Evolutionary conservation across 1,140 invertebrate species (phyloP).

Genomic region (Octopus bimaculoides): DNA sequence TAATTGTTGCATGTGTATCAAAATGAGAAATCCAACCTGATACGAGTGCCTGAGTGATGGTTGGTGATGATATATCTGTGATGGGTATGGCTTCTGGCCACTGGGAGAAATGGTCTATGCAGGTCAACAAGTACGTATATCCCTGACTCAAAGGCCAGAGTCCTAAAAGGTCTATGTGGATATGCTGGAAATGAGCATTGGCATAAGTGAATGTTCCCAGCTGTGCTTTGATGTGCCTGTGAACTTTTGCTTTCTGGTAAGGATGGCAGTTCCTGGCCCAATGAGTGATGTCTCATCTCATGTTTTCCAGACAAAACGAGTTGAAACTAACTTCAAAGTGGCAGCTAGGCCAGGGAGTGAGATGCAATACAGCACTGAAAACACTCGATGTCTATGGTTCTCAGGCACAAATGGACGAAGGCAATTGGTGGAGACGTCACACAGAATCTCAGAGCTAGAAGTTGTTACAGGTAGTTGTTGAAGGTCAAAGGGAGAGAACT

Average conservation of each 20-base stretch:
- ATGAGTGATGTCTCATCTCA: not conserved
- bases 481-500: too few species aligned
- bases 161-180: not conserved
- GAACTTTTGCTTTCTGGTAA: not conserved
- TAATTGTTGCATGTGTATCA: too few species aligned
- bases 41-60: too few species aligned
- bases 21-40: too few species aligned
- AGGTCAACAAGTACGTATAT: slow-evolving; percentile 51
- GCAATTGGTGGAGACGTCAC: too few species aligned
- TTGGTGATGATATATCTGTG: slow-evolving; percentile 38
- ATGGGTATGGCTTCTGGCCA: slow-evolving; percentile 54
- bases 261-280: not conserved
- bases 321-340: not conserved
- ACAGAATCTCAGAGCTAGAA: too few species aligned
- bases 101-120: slow-evolving; percentile 31
- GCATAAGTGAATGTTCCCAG: not conserved
- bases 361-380: too few species aligned
- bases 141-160: not conserved
- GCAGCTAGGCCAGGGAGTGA: too few species aligned
- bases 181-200: not conserved
- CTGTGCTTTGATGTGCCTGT: not conserved
- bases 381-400: too few species aligned
- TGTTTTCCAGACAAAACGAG: not conserved
- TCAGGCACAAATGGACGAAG: too few species aligned
- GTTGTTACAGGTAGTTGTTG: too few species aligned